Percentiles rank a stretch among this genome's conserved stretches.
Conservation (phyloP, 2,113 vertebrate genomes). For the Crotalus tigris region DNA sequence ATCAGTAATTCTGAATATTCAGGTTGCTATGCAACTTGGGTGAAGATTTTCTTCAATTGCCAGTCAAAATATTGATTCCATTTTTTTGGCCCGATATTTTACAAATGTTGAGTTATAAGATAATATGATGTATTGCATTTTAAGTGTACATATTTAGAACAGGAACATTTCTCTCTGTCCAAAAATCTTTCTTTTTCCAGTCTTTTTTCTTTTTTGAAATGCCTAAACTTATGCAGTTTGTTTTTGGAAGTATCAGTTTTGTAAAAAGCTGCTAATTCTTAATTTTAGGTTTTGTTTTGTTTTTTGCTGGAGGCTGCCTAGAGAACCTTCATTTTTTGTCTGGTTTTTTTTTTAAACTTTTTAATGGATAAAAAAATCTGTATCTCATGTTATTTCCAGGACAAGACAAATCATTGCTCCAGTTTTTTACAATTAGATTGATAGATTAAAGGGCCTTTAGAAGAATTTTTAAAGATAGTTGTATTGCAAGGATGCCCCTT, state of each 20-base stretch:
- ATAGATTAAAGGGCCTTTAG: constrained; percentile 56
- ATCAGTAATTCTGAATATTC: constrained; percentile 18
- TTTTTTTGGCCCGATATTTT: background rate
- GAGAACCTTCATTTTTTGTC: background rate
- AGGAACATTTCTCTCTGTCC: constrained; percentile 16
- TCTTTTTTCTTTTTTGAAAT: constrained; percentile 25
- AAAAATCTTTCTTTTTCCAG: constrained; percentile 11
- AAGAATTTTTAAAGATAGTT: constrained; percentile 50
- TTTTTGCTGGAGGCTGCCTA: constrained; percentile 25
- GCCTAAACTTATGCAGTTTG: constrained; percentile 25
- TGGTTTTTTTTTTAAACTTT: background rate
- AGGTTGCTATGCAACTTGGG: constrained; percentile 25
- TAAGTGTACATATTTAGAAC: constrained; percentile 4
- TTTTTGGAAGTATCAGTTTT: constrained; percentile 18
- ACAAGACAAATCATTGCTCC: constrained; percentile 18
- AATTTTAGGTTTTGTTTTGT: background rate
- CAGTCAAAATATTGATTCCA: background rate
- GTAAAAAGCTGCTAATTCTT: background rate
- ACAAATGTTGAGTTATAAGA: background rate
- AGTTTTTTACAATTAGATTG: constrained; percentile 30
- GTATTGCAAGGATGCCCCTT: background rate
- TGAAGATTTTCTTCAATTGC: background rate
- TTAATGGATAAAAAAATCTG: constrained; percentile 22
- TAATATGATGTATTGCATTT: background rate
- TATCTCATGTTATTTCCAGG: constrained; percentile 17